A percentile compares a stretch with the other conserved stretches of the same genome.
These are phyloP conservation scores for Tetranychus truncatus DNA, from an alignment of 2,888 invertebrate genomes.

Conservation along the genomic window DNA sequence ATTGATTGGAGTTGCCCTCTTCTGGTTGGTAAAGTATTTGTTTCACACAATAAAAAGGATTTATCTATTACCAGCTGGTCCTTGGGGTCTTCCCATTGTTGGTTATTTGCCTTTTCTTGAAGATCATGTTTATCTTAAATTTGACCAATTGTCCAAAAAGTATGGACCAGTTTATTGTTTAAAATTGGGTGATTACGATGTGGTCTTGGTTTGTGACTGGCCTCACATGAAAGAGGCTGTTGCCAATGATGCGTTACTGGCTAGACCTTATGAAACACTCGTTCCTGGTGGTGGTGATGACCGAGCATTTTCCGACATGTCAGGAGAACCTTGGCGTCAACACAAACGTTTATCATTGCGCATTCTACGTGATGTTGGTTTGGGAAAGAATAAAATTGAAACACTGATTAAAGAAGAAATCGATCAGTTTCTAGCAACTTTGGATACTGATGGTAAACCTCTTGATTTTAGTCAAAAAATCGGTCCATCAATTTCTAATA, in stretches of 20 bases:
- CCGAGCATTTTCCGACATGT: not conserved
- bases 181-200: not conserved
- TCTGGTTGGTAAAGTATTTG: not conserved
- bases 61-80: not conserved
- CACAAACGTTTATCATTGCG: not conserved
- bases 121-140: not conserved
- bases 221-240: not conserved
- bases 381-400: not conserved
- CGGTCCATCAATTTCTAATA: not conserved
- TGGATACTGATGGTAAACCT: not conserved
- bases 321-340: not conserved
- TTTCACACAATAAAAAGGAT: not conserved
- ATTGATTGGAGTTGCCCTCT: not conserved
- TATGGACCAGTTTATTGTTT: not conserved
- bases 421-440: not conserved
- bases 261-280: not conserved
- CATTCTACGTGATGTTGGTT: not conserved
- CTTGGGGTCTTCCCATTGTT: not conserved
- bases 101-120: not conserved
- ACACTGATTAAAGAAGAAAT: not conserved
- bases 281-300: not conserved
- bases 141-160: not conserved
- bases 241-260: not conserved
- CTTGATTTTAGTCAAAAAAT: not conserved
- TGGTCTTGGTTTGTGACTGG: not conserved